A percentile compares a stretch with the other conserved stretches of the same genome.
Conservation (phyloP, 2,888 invertebrate species). For the Pediacus dermestoides region DNA sequence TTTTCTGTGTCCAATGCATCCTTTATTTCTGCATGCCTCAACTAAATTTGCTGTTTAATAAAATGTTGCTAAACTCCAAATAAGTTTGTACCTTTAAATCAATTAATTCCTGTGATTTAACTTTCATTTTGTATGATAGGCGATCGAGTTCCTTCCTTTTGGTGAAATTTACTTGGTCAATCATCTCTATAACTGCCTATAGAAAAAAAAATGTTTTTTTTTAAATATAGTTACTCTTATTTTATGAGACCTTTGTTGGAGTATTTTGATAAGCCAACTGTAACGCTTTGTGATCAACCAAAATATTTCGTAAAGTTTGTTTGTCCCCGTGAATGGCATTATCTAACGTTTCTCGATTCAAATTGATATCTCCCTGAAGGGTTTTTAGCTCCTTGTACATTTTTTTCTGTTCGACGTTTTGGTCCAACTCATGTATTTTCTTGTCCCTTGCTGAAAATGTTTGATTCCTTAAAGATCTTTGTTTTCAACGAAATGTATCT, state of each 20-base stretch:
- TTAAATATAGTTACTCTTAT: constrained; percentile 4
- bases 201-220: constrained; percentile 5
- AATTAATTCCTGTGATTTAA: constrained; percentile 58
- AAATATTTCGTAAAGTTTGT: constrained; percentile 56
- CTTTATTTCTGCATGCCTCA: constrained; percentile 54
- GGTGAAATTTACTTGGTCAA: constrained; percentile 61
- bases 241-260: constrained; percentile 44
- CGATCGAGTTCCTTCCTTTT: constrained; percentile 61
- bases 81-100: constrained; percentile 56
- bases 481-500: no score
- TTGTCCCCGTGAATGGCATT: constrained; percentile 60
- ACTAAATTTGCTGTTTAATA: constrained; percentile 27
- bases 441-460: constrained; percentile 56
- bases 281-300: constrained; percentile 57
- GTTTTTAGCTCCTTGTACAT: constrained; percentile 57
- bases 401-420: constrained; percentile 50
- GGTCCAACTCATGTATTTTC: constrained; percentile 59
- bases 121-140: constrained; percentile 57
- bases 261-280: constrained; percentile 56
- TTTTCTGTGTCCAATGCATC: constrained; percentile 51
- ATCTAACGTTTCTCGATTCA: constrained; percentile 56
- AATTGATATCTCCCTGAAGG: constrained; percentile 56
- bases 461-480: neutral
- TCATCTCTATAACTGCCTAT: constrained; percentile 58
- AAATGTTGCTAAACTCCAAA: no score